A percentile compares a stretch with the other conserved stretches of the same genome.
phyloP scores from a whole-genome alignment of 2,113 vertebrate species.

The Paralichthys olivaceus region DNA sequence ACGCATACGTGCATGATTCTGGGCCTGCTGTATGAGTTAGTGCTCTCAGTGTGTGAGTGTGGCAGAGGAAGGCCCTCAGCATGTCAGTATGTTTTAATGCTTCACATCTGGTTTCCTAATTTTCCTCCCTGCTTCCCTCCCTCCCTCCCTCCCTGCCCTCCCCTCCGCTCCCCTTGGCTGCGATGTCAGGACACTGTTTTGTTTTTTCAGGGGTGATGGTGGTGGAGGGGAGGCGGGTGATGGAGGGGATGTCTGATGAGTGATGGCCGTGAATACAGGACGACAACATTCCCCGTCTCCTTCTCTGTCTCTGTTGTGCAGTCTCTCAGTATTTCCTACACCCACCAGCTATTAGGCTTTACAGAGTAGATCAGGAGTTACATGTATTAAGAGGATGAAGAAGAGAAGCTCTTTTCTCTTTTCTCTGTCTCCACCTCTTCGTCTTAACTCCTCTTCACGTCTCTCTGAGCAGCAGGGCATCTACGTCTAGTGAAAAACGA shows the following conservation, averaged over 20 bases:
- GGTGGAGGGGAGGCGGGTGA: constrained; percentile 42
- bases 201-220: constrained; percentile 80
- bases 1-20: constrained; percentile 46
- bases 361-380: not conserved
- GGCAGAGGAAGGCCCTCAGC: constrained; percentile 79
- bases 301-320: constrained; percentile 14
- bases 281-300: constrained; percentile 69
- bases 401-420: not conserved
- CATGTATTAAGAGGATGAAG: not conserved
- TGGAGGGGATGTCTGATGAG: constrained; percentile 80
- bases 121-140: constrained; percentile 64
- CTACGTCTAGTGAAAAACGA: constrained; percentile 22
- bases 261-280: constrained; percentile 82
- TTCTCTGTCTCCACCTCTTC: constrained; percentile 1
- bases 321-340: constrained; percentile 12
- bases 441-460: constrained; percentile 3
- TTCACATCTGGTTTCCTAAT: constrained; percentile 88
- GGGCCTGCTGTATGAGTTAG: constrained; percentile 75
- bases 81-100: constrained; percentile 86
- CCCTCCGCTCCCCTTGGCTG: constrained; percentile 60
- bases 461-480: constrained; percentile 16
- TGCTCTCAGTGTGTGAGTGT: constrained; percentile 76
- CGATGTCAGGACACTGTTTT: constrained; percentile 85
- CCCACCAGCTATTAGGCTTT: not conserved
- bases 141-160: constrained; percentile 42